Percentiles rank a stretch among this genome's conserved stretches.
phyloP scores from a whole-genome alignment of 2,797 vertebrate species.

The Scyliorhinus canicula region DNA sequence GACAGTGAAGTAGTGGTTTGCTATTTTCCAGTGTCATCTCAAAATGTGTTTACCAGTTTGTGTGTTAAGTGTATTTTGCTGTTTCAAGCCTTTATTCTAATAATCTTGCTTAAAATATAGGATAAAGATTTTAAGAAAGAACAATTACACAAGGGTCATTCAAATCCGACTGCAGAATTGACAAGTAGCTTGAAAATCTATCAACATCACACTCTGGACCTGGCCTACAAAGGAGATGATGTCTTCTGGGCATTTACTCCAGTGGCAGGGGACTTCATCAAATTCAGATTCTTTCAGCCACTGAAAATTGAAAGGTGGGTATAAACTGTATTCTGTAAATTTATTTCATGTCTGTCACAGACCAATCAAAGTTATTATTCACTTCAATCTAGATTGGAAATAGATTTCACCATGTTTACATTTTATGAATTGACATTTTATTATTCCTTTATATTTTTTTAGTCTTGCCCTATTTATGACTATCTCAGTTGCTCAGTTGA shows the following conservation, averaged over 20 bases:
- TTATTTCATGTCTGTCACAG: neutral
- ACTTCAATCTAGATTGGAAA: neutral
- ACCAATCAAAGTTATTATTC: neutral
- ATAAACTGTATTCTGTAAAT: neutral
- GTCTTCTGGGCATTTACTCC: slow-evolving; percentile 70
- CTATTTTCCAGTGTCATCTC: neutral
- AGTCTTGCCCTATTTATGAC: neutral
- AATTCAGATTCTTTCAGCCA: slow-evolving; percentile 61
- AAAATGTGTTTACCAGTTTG: neutral
- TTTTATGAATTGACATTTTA: neutral
- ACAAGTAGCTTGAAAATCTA: slow-evolving; percentile 59
- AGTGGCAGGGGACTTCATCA: slow-evolving; percentile 57
- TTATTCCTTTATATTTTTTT: neutral
- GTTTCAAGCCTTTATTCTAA: neutral
- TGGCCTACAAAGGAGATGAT: slow-evolving; percentile 58
- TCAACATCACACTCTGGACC: slow-evolving; percentile 58
- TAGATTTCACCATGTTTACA: neutral
- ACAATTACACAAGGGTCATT: slow-evolving; percentile 53
- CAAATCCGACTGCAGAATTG: slow-evolving; percentile 65
- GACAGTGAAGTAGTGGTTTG: neutral
- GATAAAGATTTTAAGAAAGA: slow-evolving; percentile 70
- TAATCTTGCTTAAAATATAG: slow-evolving; percentile 47
- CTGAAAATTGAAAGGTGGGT: slow-evolving; percentile 62
- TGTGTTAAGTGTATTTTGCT: neutral
- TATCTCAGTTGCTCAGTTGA: neutral